These are phyloP conservation scores for Phalanger gymnotis DNA, from an alignment of 2,797 vertebrate genomes.

Conservation along the genomic window DNA sequence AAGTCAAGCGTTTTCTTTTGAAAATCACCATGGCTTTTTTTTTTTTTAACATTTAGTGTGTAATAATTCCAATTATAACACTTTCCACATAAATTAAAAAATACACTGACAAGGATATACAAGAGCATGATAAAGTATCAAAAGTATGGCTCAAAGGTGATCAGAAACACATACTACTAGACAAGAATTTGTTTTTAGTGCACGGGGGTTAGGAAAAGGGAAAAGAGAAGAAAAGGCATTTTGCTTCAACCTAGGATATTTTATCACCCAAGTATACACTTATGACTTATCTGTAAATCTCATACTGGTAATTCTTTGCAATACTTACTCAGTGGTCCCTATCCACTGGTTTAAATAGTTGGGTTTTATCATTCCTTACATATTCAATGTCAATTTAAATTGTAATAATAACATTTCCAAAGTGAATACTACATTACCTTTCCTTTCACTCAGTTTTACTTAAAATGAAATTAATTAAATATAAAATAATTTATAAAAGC, in stretches of 20 bases:
- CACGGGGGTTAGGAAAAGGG: not conserved
- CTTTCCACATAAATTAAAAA: constrained; percentile 42
- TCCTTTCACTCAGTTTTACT: constrained; percentile 13
- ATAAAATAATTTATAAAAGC: constrained; percentile 1
- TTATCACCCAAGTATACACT: constrained; percentile 28
- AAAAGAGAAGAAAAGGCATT: constrained; percentile 2
- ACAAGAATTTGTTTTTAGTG: not conserved
- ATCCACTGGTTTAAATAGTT: not conserved
- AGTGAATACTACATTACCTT: not conserved
- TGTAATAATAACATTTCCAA: not conserved
- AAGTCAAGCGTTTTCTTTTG: constrained; percentile 15
- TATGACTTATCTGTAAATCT: not conserved
- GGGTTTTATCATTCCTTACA: constrained; percentile 11
- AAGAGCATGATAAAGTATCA: constrained; percentile 10
- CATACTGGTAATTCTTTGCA: not conserved
- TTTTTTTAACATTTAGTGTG: constrained; percentile 21
- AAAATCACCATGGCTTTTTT: constrained; percentile 1
- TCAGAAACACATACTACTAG: constrained; percentile 11
- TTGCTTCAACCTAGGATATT: constrained; percentile 1
- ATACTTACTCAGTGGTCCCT: constrained; percentile 9
- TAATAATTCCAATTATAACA: constrained; percentile 12
- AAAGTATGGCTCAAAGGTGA: constrained; percentile 34
- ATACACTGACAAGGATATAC: constrained; percentile 5
- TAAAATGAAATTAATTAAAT: constrained; percentile 1
- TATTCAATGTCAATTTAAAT: not conserved